These are phyloP conservation scores for Acanthurus tractus DNA, from an alignment of 2,797 vertebrate species.

Conservation along the genomic window DNA sequence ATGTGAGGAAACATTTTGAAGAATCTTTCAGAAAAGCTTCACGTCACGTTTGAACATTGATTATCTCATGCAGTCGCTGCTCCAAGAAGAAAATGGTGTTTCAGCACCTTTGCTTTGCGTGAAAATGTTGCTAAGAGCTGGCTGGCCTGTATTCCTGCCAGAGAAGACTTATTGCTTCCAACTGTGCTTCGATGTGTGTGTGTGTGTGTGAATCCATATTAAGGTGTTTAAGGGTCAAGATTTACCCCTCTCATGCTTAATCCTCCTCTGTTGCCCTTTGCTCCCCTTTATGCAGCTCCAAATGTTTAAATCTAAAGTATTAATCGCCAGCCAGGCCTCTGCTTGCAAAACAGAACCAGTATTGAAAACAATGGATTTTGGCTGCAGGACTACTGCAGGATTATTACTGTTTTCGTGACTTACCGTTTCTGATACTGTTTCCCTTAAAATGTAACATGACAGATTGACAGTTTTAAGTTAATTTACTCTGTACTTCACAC, in stretches of 20 bases:
- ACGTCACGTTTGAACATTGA: not conserved
- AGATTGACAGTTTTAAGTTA: not conserved
- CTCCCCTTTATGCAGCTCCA: conserved; percentile 3
- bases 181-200: conserved; percentile 6
- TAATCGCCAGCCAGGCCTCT: not conserved
- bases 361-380: conserved; percentile 10
- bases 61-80: not conserved
- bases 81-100: not conserved
- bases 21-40: not conserved
- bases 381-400: no score
- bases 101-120: not conserved
- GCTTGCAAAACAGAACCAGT: not conserved
- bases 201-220: conserved; percentile 5
- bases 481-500: not conserved
- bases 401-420: not conserved
- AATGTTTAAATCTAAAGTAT: conserved; percentile 21
- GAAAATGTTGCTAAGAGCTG: not conserved
- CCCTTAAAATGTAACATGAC: not conserved
- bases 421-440: not conserved
- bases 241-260: conserved; percentile 10
- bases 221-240: conserved; percentile 9
- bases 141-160: not conserved
- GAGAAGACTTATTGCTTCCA: not conserved
- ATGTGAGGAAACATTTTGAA: conserved; percentile 1
- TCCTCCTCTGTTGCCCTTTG: conserved; percentile 16